These are phyloP conservation scores for Pelosia muscerda DNA, from an alignment of 2,888 invertebrate species.

Conservation along the genomic window DNA sequence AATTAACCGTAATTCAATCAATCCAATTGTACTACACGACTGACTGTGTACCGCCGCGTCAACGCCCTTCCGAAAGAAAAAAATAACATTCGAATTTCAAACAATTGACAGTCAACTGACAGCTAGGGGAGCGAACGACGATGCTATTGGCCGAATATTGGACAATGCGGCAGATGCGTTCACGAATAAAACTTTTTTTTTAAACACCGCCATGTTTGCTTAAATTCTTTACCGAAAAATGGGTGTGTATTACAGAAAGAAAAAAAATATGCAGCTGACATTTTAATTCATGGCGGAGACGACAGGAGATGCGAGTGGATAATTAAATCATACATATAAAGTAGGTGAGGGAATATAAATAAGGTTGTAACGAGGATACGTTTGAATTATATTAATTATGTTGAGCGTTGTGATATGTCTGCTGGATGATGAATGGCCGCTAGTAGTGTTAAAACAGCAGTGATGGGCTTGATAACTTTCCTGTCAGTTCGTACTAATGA, in stretches of 20 bases:
- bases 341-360: constrained; percentile 61
- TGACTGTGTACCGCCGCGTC: constrained; percentile 78
- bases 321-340: constrained; percentile 62
- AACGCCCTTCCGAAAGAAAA: constrained; percentile 79
- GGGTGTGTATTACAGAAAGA: constrained; percentile 58
- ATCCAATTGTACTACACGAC: constrained; percentile 82
- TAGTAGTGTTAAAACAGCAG: constrained; percentile 49
- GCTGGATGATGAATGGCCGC: constrained; percentile 67
- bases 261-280: constrained; percentile 72
- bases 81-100: constrained; percentile 77
- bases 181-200: constrained; percentile 64
- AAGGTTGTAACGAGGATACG: constrained; percentile 44
- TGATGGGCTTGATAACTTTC: constrained; percentile 43
- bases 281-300: constrained; percentile 74
- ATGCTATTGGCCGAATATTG: constrained; percentile 80
- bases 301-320: constrained; percentile 74
- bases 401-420: constrained; percentile 55
- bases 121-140: constrained; percentile 82
- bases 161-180: constrained; percentile 85
- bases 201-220: constrained; percentile 80
- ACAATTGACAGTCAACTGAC: constrained; percentile 82
- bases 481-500: constrained; percentile 39
- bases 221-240: constrained; percentile 75
- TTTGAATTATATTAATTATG: constrained; percentile 60
- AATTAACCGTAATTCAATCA: constrained; percentile 85